Base-by-base conservation (phyloP, 1,140 invertebrate species). In the honey bee (Apis mellifera) region DNA sequence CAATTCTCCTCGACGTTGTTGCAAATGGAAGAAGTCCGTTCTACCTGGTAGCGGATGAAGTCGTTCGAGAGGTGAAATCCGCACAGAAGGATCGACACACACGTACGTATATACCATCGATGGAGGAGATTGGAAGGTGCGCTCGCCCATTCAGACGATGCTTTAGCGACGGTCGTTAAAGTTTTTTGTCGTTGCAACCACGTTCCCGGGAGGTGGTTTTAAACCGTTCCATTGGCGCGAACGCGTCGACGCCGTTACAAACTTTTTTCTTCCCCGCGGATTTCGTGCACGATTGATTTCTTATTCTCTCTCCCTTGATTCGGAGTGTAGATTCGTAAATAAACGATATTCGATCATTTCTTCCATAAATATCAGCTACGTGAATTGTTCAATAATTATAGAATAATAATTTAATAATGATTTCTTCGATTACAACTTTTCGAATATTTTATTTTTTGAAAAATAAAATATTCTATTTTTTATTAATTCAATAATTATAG, bases 1-100 rank as follows among this genome's bases (percentile, higher is more conserved):
- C 4, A 42, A 42, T 42, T 42, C 32, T 42, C 4, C 4, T 42
- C 4, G 32, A 42, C 32, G 32, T 42, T 42, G 32, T 42, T 42
- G 32, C 32, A 42, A 42, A 17, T 12, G 19, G 1, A 21, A 15
- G 54, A 15, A 32, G 12, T 32, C 32, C n/a, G 13, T n/a, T 76
- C 32, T 59, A 75, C 21, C n/a, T 26, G 17, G 11, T 42, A 9
- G 13, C 21, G 32, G 23, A 68, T 78, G 52, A 78, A 78, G 64
- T 78, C 75, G 75, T 78, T 78, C 59, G 21, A 32, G 12, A 9
- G 50, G 12, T 17, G 12, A 57, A 48, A 54, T 1, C 15, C 15
- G 75, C 21, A 54, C n/a, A 68, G 68, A 68, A 77, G 23, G 21
- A 12, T 50, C 50, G 13, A 7, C 52, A 78, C 75, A 66, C 68